A percentile compares a stretch with the other conserved stretches of the same genome.
phyloP scores from a whole-genome alignment of 1,140 invertebrate genomes.

The Colletes latitarsis region DNA sequence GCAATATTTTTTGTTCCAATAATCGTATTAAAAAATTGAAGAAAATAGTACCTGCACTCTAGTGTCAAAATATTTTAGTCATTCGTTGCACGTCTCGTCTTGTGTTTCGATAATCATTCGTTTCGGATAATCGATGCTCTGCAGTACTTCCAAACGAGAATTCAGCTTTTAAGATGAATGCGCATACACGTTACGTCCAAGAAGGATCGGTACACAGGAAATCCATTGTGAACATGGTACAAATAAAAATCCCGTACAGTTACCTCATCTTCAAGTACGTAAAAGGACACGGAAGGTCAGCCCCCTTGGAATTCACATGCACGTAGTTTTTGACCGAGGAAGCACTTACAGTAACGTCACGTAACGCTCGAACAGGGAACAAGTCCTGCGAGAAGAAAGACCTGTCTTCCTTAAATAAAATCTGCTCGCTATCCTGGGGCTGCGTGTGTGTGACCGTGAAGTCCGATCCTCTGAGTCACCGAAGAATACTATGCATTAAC shows the following conservation, averaged over 20 bases:
- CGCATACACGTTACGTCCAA: constrained; percentile 4
- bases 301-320: constrained; percentile 42
- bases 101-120: too few species aligned
- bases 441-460: background rate
- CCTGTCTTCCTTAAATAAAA: constrained; percentile 46
- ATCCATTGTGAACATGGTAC: constrained; percentile 41
- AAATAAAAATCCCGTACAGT: constrained; percentile 49
- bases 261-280: constrained; percentile 43
- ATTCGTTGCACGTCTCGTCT: too few species aligned
- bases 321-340: constrained; percentile 32
- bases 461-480: constrained; percentile 23
- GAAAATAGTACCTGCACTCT: too few species aligned
- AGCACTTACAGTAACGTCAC: constrained; percentile 37
- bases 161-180: constrained; percentile 13
- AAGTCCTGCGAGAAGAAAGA: constrained; percentile 44
- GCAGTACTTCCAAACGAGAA: constrained; percentile 1
- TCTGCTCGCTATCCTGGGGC: constrained; percentile 33
- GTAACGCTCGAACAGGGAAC: constrained; percentile 27
- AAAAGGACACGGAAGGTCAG: constrained; percentile 48
- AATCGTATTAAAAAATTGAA: too few species aligned
- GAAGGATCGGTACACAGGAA: constrained; percentile 2
- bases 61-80: too few species aligned
- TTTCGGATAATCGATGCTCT: background rate
- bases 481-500: constrained; percentile 16
- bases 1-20: too few species aligned